Evolutionary conservation across 2,113 vertebrate genomes (phyloP), one percentile per base, ranked within the genome.

Genomic region (Poeciliopsis retropinna): DNA sequence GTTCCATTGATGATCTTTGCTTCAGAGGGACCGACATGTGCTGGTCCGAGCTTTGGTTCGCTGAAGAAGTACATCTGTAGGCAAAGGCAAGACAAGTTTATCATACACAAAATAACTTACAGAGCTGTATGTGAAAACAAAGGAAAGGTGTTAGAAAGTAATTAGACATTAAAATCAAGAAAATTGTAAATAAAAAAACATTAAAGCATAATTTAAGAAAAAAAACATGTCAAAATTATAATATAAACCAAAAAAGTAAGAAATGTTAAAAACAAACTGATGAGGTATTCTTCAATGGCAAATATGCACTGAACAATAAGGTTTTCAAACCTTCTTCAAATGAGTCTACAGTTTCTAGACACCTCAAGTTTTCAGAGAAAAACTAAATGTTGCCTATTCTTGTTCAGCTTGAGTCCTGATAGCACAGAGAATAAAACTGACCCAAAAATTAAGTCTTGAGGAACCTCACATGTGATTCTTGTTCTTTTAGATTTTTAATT

Each of bases 31-130:
- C 0, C 57, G 1, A 90, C 85, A 76, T 78, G 9, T 71, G 1
- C 6, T 3, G 17, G 28, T 7, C 0, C 3, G 1, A 29, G 17
- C 22, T 96, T 94, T 70, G 95, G 93, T 54, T 85, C 92, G 90
- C 96, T 96, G 89, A 99, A 99, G 91, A 99, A 99, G 90, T 97
- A 98, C 0, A 91, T 92, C 98, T 99, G 68, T 57, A 57, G 22
- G 9, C 22, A 57, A 57, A 7, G 22, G 51, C 9, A n/a, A n/a
- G 51, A 2, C 25, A 57, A n/a, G 22, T 57, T 57, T 25, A 57
- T n/a, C 25, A 57, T 3, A 57, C 25, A 57, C 22, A 57, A n/a
- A 6, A 57, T 47, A 47, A 47, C 44, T 17, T 15, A 47, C 44
- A 47, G 44, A 47, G 1, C 44, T 47, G 5, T 47, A 19, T 17